Conservation (phyloP, 2,113 vertebrate species). For the Mesitornis unicolor region DNA sequence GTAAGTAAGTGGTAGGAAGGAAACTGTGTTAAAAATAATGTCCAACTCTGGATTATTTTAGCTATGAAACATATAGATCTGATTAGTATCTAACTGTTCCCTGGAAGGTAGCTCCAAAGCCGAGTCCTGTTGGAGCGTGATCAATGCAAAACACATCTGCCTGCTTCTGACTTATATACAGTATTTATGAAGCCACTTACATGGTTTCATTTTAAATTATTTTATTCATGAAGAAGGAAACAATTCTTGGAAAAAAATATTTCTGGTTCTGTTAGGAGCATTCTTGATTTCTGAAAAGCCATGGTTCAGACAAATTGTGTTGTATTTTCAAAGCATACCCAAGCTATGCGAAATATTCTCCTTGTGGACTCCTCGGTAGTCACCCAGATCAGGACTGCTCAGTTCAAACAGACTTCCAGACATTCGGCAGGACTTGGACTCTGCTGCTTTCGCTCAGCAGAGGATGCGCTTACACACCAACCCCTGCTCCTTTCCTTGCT, state of each 20-base stretch:
- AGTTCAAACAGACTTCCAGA: not conserved
- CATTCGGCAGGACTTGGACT: not conserved
- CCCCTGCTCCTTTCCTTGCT: slow-evolving; percentile 23
- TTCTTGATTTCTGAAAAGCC: not conserved
- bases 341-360: not conserved
- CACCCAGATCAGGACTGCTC: not conserved
- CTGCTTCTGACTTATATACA: not conserved
- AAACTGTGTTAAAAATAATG: not conserved
- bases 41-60: not conserved
- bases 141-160: not conserved
- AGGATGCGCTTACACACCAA: slow-evolving; percentile 25
- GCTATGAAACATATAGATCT: not conserved
- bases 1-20: not conserved
- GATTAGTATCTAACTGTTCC: not conserved
- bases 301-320: not conserved
- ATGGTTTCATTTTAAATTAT: not conserved
- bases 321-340: not conserved
- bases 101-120: not conserved
- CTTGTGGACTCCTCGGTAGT: not conserved
- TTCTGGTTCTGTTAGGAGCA: not conserved
- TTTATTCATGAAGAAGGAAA: not conserved
- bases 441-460: slow-evolving; percentile 8
- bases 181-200: not conserved
- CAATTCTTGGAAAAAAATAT: not conserved
- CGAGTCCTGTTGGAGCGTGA: not conserved